Evolutionary conservation across 2,888 invertebrate species (phyloP).

Genomic region (Brachynemurus nebulosus): DNA sequence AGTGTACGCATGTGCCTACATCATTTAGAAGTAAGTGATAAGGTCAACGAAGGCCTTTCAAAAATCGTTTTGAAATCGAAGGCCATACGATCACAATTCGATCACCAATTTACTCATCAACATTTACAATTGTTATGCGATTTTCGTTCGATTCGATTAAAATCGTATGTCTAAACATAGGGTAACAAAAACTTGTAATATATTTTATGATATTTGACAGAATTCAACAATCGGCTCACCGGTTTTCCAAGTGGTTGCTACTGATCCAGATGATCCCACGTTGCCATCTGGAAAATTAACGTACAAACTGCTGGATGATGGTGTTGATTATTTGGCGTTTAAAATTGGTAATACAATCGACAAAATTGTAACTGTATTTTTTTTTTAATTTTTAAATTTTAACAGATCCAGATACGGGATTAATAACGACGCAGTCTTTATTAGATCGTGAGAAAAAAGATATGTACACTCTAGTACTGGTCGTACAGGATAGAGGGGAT

Average conservation of each 20-base stretch:
- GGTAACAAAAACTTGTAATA: no score
- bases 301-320: slow-evolving; percentile 57
- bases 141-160: no score
- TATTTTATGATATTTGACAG: no score
- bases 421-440: slow-evolving; percentile 51
- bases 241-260: slow-evolving; percentile 62
- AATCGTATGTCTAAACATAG: no score
- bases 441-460: slow-evolving; percentile 63
- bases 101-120: no score
- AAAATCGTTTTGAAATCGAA: no score
- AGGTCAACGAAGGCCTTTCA: no score
- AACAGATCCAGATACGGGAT: slow-evolving; percentile 49
- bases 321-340: slow-evolving; percentile 47
- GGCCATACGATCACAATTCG: no score
- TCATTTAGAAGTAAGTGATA: no score
- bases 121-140: no score
- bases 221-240: slow-evolving; percentile 58
- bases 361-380: background rate
- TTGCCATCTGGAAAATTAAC: slow-evolving; percentile 59
- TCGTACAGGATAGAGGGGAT: slow-evolving; percentile 64
- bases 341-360: slow-evolving; percentile 35
- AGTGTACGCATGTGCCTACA: no score
- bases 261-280: slow-evolving; percentile 63
- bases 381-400: slow-evolving; percentile 10
- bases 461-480: slow-evolving; percentile 59